phyloP scores from a whole-genome alignment of 2,113 vertebrate genomes.

The Phocoena phocoena region DNA sequence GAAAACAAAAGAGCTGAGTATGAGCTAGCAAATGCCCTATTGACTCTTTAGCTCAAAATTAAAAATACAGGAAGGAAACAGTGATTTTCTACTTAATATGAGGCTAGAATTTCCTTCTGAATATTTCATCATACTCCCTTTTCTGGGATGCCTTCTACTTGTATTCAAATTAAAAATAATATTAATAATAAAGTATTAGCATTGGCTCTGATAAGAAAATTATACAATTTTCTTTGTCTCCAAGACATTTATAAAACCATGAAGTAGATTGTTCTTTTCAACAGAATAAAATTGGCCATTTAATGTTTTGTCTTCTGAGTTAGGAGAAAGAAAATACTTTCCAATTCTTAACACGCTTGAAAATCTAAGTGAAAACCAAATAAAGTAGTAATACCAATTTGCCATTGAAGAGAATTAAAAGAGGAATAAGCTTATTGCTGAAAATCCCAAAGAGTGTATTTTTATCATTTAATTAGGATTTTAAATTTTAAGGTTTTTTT shows the following conservation, averaged over 20 bases:
- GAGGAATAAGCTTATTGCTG: neutral
- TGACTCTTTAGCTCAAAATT: slow-evolving; percentile 8
- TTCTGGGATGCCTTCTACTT: neutral
- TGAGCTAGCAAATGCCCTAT: neutral
- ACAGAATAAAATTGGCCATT: slow-evolving; percentile 54
- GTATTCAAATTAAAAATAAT: slow-evolving; percentile 61
- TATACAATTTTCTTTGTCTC: slow-evolving; percentile 57
- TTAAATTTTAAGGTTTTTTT: neutral
- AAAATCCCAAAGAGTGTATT: neutral
- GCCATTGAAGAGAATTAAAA: neutral
- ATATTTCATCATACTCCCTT: neutral
- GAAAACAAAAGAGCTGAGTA: neutral
- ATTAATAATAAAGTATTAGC: slow-evolving; percentile 58
- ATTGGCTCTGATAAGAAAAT: slow-evolving; percentile 61
- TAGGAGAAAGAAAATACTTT: slow-evolving; percentile 21
- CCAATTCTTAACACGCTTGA: neutral
- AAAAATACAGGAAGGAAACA: neutral
- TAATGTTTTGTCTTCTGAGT: slow-evolving; percentile 37
- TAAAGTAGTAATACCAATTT: neutral
- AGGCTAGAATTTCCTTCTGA: neutral
- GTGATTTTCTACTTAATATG: neutral
- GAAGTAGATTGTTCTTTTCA: slow-evolving; percentile 57
- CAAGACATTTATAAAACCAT: slow-evolving; percentile 51
- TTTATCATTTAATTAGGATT: neutral
- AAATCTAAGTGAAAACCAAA: slow-evolving; percentile 32